Percentiles rank a stretch among this genome's conserved stretches.
Evolutionary conservation across 2,888 invertebrate species (phyloP).

Genomic region (Cheilosia urbana): DNA sequence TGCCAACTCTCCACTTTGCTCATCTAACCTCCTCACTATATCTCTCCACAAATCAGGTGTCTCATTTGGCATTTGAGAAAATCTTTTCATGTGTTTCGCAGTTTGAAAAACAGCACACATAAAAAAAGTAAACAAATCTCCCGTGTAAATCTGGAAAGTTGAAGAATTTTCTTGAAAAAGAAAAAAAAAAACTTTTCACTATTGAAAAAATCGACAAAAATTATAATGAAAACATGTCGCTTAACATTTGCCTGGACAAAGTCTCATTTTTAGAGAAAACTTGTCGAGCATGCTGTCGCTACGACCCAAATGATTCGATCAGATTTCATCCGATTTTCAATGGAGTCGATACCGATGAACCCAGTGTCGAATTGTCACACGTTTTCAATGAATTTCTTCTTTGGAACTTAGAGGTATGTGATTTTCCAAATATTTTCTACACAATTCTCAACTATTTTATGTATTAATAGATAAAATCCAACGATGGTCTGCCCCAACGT

Average conservation of each 20-base stretch:
- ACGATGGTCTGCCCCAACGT: slow-evolving; percentile 78
- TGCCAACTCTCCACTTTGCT: slow-evolving; percentile 3
- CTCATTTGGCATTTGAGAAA: slow-evolving; percentile 42
- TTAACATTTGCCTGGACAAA: slow-evolving; percentile 76
- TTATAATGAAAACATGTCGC: slow-evolving; percentile 72
- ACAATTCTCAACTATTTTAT: background rate
- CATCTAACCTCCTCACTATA: slow-evolving; percentile 12
- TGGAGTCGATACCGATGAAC: slow-evolving; percentile 59
- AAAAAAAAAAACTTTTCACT: background rate
- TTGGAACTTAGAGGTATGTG: slow-evolving; percentile 77
- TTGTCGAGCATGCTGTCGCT: slow-evolving; percentile 78
- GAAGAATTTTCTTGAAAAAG: background rate
- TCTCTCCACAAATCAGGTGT: slow-evolving; percentile 52
- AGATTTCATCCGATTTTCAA: slow-evolving; percentile 77
- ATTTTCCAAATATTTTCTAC: background rate
- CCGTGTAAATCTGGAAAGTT: slow-evolving; percentile 8
- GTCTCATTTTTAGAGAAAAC: slow-evolving; percentile 77
- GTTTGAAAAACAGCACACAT: slow-evolving; percentile 6
- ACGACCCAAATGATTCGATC: slow-evolving; percentile 76
- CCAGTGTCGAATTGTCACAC: slow-evolving; percentile 73
- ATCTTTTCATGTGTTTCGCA: slow-evolving; percentile 42
- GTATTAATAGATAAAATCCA: slow-evolving; percentile 73
- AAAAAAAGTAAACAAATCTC: slow-evolving; percentile 52
- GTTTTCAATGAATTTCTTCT: slow-evolving; percentile 76
- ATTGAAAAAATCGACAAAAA: background rate